Evolutionary conservation across 2,888 invertebrate genomes (phyloP), one percentile per base, ranked within the genome.

Genomic region (Hartigia nigra): DNA sequence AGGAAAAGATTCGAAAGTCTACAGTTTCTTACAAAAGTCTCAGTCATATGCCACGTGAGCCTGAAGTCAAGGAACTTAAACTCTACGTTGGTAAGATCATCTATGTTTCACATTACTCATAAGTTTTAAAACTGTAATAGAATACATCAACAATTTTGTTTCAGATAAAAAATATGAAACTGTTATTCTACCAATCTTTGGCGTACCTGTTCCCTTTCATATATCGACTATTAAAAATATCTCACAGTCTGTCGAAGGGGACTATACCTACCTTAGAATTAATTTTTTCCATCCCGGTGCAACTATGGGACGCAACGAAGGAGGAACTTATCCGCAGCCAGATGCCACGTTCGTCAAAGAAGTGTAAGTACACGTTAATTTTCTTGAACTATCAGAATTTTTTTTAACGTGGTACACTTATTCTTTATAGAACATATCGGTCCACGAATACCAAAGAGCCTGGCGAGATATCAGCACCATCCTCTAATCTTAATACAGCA

Each of bases 221-320:
- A 99, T 99, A 91, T 98, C 99, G 5, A 99, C 98, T 11, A 98
- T 99, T 78, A 99, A 99, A 93, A 99, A 99, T 91, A 98, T 99
- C 88, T 98, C 98, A 0, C 98, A 98, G 92, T 98, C 98, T 0
- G 98, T 99, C 23, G 99, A 99, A 92, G 98, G 99, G 9, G 99
- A 99, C 92, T 99, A 98, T 92, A 99, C 99, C 0, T 99, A 99
- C 92, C 95, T 99, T 85, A 95, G 97, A 91, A 97, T 99, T 88
- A 99, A 99, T 92, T 99, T 99, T 92, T 99, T 98, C 92, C 98
- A 99, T 92, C 99, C 99, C 55, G 99, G 99, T 32, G 97, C 98
- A 14, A 97, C 99, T 0, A 97, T 99, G 95, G 98, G 98, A 0
- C 94, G 97, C 81, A 97, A 97, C 87, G 99, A 99, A 90, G 97